Base-by-base conservation (phyloP, 2,888 invertebrate species). In the Bellardia pandia region DNA sequence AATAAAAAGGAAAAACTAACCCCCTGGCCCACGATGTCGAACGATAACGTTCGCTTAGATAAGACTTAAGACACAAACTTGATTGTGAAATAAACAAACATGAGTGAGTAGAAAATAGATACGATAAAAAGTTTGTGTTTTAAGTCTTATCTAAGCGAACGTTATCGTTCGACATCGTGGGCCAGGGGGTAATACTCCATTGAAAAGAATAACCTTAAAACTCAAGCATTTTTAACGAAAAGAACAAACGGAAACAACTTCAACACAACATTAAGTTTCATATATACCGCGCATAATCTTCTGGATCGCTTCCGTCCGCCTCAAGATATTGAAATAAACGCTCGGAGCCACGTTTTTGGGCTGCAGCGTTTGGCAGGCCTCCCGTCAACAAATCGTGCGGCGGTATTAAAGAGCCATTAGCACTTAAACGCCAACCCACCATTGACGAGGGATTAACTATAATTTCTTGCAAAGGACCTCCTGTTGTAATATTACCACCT, bases 261-360 rank as follows among this genome's bases (percentile, higher is more conserved):
- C 6, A 56, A 13, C 8, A 53, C 14, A 56, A 13, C 51, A 69
- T 56, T 58, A 7, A 42, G 13, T 53, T 23, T 42, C 7, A 66
- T 81, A 78, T 80, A 45, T 94, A 91, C 94, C 94, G 92, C 92
- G 94, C 93, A 93, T 94, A 94, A 91, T 94, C 94, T 91, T 94
- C 94, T 91, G 95, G 94, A 92, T 95, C 96, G 80, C 96, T 96
- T 90, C 96, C 96, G 94, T 96, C 96, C 95, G 96, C 96, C 94
- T 96, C 96, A 94, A 96, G 95, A 94, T 95, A 96, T 91, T 95
- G 96, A 94, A 96, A 96, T 79, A 96, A 94, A 85, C 96, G 94
- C 89, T 96, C 96, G 81, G 96, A 96, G 88, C 96, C 96, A 89
- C 95, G 95, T 91, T 94, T 94, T 90, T 92, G 93, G 89, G 91